phyloP scores from a whole-genome alignment of 2,113 vertebrate species.

The Corythoichthys haematopterus region DNA sequence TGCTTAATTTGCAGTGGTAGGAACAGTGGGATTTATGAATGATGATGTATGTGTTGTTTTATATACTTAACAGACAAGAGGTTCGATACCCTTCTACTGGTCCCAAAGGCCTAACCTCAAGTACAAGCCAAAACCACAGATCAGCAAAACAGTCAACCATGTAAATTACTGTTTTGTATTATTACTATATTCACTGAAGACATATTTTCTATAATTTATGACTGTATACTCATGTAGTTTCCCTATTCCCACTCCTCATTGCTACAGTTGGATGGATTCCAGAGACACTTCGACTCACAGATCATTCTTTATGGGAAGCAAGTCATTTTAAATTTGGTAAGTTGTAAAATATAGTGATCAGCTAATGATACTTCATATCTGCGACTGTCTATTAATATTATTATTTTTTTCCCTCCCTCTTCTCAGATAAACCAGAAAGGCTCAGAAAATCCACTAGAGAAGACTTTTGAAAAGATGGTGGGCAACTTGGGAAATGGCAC shows the following conservation, averaged over 20 bases:
- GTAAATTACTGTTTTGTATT: constrained; percentile 63
- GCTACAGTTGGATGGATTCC: constrained; percentile 88
- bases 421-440: constrained; percentile 91
- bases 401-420: neutral
- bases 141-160: constrained; percentile 89
- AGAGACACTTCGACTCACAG: constrained; percentile 95
- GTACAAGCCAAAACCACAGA: constrained; percentile 92
- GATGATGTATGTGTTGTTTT: neutral
- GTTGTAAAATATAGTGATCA: constrained; percentile 16
- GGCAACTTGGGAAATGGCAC: constrained; percentile 80
- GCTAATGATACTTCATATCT: neutral
- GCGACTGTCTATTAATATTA: neutral
- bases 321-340: constrained; percentile 89
- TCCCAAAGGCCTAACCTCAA: constrained; percentile 95
- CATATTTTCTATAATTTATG: neutral
- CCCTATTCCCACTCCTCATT: neutral
- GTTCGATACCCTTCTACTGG: constrained; percentile 95
- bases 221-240: neutral
- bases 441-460: constrained; percentile 89
- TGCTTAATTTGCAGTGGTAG: neutral
- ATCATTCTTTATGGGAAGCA: constrained; percentile 92
- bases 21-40: neutral
- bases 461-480: constrained; percentile 86
- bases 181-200: neutral
- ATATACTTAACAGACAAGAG: constrained; percentile 79